phyloP scores from a whole-genome alignment of 2,113 vertebrate genomes.

The Recurvirostra avosetta region DNA sequence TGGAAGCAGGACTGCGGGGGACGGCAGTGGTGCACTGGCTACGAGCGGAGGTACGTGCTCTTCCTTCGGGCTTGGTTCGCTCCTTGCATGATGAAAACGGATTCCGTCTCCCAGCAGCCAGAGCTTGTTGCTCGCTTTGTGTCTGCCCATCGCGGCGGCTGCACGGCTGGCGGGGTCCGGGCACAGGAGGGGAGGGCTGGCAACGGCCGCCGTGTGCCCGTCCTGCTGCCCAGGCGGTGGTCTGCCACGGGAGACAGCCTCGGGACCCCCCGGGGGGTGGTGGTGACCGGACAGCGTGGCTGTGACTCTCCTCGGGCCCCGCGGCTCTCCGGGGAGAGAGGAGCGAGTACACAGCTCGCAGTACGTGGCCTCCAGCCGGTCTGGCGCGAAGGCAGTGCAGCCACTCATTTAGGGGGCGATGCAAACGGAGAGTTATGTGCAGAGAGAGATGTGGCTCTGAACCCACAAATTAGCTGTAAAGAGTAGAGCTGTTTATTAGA shows the following conservation, averaged over 20 bases:
- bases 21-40: slow-evolving; percentile 82
- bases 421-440: fast-evolving
- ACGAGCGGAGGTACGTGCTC: slow-evolving; percentile 82
- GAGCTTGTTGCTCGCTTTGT: fast-evolving
- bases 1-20: slow-evolving; percentile 86
- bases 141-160: fast-evolving
- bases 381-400: fast-evolving
- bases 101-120: background rate
- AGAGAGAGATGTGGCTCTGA: background rate
- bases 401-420: background rate
- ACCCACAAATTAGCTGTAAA: background rate
- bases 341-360: background rate
- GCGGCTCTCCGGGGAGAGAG: background rate
- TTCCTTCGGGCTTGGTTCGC: fast-evolving
- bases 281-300: fast-evolving
- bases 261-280: background rate
- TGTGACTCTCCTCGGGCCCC: background rate
- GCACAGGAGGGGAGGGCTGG: background rate
- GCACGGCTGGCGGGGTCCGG: background rate
- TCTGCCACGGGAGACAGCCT: fast-evolving
- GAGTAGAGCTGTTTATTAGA: background rate
- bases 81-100: fast-evolving
- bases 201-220: fast-evolving
- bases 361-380: background rate
- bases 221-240: background rate